Conservation (phyloP, 2,888 invertebrate species). For the Sinhomidia bicolor region DNA sequence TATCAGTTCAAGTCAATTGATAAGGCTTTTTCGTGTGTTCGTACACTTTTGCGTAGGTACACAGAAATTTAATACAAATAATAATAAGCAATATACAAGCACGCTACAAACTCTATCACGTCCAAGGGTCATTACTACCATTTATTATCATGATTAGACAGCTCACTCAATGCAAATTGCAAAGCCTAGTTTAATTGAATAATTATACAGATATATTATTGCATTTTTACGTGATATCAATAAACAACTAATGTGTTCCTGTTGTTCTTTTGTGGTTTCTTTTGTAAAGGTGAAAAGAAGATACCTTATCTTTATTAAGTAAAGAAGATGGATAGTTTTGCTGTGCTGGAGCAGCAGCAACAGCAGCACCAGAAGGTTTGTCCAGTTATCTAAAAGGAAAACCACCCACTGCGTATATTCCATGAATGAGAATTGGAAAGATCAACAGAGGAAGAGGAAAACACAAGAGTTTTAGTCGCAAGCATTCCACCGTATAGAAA, state of each 20-base stretch:
- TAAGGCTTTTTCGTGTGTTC: slow-evolving; percentile 7
- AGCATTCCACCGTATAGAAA: not conserved
- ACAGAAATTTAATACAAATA: too few species aligned
- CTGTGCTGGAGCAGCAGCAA: not conserved
- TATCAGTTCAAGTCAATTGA: slow-evolving; percentile 29
- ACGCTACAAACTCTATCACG: not conserved
- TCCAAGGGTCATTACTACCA: slow-evolving; percentile 68
- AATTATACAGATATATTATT: not conserved
- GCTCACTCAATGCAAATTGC: slow-evolving; percentile 34
- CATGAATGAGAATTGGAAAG: not conserved
- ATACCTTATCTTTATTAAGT: not conserved
- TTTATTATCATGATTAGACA: slow-evolving; percentile 24
- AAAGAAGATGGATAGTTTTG: slow-evolving; percentile 28
- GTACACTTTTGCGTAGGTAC: not conserved
- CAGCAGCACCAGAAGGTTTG: slow-evolving; percentile 2
- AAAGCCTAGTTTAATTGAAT: slow-evolving; percentile 54
- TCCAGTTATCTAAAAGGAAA: slow-evolving; percentile 24
- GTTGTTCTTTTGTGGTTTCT: slow-evolving; percentile 46
- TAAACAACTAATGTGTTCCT: slow-evolving; percentile 39
- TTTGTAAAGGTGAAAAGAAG: slow-evolving; percentile 20
- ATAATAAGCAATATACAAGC: too few species aligned
- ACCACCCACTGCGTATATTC: too few species aligned
- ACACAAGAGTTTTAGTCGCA: not conserved
- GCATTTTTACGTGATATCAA: not conserved
- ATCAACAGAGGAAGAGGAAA: slow-evolving; percentile 21